Conservation (phyloP, 2,888 invertebrate species). For the Eristalis arbustorum region DNA sequence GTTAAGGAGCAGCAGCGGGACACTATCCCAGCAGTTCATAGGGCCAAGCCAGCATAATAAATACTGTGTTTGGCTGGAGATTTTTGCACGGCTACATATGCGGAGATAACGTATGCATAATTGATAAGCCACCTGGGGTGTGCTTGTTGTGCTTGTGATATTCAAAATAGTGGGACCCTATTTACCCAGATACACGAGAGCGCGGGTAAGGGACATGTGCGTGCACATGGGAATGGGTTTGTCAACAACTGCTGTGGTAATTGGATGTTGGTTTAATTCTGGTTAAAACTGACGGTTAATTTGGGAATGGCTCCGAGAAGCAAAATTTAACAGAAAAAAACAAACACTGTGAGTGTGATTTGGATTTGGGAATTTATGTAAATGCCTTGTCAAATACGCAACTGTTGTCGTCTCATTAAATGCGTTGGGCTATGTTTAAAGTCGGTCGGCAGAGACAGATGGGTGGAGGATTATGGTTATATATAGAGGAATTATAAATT, state of each 20-base stretch:
- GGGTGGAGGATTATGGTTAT: neutral
- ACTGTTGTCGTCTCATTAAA: neutral
- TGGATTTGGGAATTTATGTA: neutral
- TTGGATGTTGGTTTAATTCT: neutral
- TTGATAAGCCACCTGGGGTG: constrained; percentile 41
- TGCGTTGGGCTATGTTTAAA: neutral
- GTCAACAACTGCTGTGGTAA: neutral
- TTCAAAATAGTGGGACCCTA: constrained; percentile 15
- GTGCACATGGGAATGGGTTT: neutral
- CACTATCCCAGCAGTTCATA: constrained; percentile 2
- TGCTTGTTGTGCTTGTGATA: constrained; percentile 3
- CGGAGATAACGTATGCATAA: constrained; percentile 49
- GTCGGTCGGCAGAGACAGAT: neutral
- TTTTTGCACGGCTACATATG: constrained; percentile 23
- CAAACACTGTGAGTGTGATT: neutral
- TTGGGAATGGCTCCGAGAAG: neutral
- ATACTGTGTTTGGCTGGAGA: constrained; percentile 32
- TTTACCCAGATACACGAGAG: neutral
- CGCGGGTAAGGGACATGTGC: neutral
- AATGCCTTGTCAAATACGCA: neutral
- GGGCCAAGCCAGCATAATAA: constrained; percentile 25
- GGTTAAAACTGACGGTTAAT: neutral
- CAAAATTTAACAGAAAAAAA: neutral
- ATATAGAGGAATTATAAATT: neutral
- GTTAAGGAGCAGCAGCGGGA: constrained; percentile 22